Evolutionary conservation across 2,888 invertebrate genomes (phyloP).

Genomic region (Suillia variegata): DNA sequence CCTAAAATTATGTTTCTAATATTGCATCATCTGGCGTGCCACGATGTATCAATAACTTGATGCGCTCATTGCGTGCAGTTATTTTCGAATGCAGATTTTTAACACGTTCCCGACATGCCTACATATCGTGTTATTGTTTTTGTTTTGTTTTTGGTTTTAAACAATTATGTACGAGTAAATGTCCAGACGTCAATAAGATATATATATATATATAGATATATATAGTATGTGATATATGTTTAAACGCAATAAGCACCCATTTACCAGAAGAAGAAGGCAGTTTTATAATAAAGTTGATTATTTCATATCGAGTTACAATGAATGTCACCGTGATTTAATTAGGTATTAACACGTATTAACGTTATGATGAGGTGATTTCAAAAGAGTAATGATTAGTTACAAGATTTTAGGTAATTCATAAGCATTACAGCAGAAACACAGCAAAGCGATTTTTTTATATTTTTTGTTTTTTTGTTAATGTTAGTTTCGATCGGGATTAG

Average conservation of each 20-base stretch:
- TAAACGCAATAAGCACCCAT: slow-evolving; percentile 14
- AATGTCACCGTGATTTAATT: not conserved
- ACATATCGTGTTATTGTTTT: slow-evolving; percentile 30
- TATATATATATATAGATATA: slow-evolving; percentile 23
- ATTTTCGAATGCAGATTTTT: slow-evolving; percentile 87
- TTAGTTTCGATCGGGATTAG: not conserved
- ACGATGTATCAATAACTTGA: slow-evolving; percentile 84
- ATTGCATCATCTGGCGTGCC: slow-evolving; percentile 82
- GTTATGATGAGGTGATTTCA: slow-evolving; percentile 15
- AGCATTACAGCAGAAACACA: slow-evolving; percentile 27
- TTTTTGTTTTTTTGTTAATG: too few species aligned
- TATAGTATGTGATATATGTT: slow-evolving; percentile 21
- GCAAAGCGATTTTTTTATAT: too few species aligned
- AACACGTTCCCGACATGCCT: slow-evolving; percentile 86
- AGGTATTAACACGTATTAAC: not conserved
- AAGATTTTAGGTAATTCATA: slow-evolving; percentile 24
- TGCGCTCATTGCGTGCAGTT: slow-evolving; percentile 83
- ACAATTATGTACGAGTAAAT: not conserved
- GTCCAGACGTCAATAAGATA: slow-evolving; percentile 1
- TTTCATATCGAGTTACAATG: too few species aligned
- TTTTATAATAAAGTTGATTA: too few species aligned
- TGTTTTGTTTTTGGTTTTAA: not conserved
- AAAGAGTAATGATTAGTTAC: not conserved
- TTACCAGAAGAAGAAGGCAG: slow-evolving; percentile 22
- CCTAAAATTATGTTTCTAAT: slow-evolving; percentile 67